Evolutionary conservation across 2,888 invertebrate species (phyloP).

Genomic region (Dryomyza anilis): DNA sequence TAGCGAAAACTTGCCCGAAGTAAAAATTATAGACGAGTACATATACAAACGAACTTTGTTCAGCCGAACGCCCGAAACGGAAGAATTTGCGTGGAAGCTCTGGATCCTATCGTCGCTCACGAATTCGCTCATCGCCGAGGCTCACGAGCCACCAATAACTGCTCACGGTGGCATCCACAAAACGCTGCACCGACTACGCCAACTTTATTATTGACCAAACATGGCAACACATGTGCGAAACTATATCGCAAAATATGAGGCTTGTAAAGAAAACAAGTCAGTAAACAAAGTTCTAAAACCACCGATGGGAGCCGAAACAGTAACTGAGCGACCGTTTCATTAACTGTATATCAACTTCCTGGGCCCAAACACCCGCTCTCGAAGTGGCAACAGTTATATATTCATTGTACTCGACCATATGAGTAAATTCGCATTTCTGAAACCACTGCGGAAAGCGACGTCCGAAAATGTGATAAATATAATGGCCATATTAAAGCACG

Average conservation of each 20-base stretch:
- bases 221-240: background rate
- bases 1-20: conserved; percentile 8
- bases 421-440: conserved; percentile 22
- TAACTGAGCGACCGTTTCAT: conserved; percentile 18
- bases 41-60: conserved; percentile 4
- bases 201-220: conserved; percentile 14
- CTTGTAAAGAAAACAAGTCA: conserved; percentile 2
- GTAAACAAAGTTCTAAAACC: background rate
- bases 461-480: too few species aligned
- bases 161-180: conserved; percentile 8
- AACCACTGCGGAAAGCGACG: conserved; percentile 11
- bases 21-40: conserved; percentile 2
- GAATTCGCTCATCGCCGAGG: background rate
- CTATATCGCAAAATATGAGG: background rate
- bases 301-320: background rate
- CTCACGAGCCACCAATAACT: conserved; percentile 1
- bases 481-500: too few species aligned
- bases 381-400: conserved; percentile 7
- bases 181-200: background rate
- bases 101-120: conserved; percentile 2
- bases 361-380: conserved; percentile 23
- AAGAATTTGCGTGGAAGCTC: conserved; percentile 15
- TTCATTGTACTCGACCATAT: conserved; percentile 21
- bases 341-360: conserved; percentile 24
- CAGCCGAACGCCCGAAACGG: background rate